Evolutionary conservation across 2,113 vertebrate species (phyloP).

Genomic region (Paratilapia polleni): DNA sequence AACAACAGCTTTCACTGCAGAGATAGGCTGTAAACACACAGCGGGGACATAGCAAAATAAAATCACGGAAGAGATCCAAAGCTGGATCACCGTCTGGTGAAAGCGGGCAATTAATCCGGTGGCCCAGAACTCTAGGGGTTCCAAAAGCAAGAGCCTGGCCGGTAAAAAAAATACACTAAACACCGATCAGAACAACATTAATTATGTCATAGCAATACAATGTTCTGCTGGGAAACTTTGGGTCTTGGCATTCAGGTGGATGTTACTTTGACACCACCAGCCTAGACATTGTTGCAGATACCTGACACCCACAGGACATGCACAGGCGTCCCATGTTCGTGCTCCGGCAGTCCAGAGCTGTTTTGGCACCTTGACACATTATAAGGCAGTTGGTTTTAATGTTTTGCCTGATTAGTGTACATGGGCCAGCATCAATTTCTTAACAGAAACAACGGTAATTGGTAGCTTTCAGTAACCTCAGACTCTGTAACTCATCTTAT

Average conservation of each 20-base stretch:
- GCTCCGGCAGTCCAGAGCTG: neutral
- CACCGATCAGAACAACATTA: neutral
- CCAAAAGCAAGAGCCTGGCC: neutral
- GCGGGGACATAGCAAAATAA: accelerated
- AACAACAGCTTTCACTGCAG: neutral
- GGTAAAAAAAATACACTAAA: neutral
- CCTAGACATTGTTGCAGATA: neutral
- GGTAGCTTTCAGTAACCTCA: too few relatives aligned
- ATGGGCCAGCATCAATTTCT: neutral
- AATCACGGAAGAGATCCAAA: neutral
- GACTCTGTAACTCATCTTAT: neutral
- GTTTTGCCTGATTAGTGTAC: neutral
- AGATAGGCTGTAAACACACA: neutral
- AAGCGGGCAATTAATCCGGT: neutral
- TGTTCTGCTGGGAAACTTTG: neutral
- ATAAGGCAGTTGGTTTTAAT: neutral
- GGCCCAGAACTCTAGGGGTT: neutral
- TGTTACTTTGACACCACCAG: neutral
- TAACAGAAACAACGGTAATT: neutral
- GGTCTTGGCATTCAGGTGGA: neutral
- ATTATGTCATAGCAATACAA: too few relatives aligned
- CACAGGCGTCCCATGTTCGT: neutral
- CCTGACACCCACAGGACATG: neutral
- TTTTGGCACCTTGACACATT: neutral
- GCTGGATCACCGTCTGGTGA: neutral